Evolutionary conservation across 2,797 vertebrate species (phyloP), one percentile per base, ranked within the genome.

Genomic region (Anniella stebbinsi): DNA sequence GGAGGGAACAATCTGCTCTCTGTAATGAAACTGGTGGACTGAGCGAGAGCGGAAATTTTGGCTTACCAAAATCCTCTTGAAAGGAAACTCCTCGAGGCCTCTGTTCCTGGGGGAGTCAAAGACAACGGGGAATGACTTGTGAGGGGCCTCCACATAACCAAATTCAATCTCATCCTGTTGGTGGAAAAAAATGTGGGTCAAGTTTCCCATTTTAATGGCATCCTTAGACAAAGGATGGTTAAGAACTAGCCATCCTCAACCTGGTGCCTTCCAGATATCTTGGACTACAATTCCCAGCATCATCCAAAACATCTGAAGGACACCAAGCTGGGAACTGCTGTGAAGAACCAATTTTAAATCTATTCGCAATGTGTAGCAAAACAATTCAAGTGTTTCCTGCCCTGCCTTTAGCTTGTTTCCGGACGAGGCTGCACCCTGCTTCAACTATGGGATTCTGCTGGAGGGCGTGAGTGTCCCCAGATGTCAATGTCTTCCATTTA

Each of bases 141-240:
- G 98, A 0, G 99, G 99, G 0, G 99, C 97, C 72, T 99, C 98
- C 21, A 98, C 98, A 12, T 99, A 99, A 80, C 99, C 99, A 0
- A 99, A 98, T 96, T 99, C 99, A 92, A 99, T 94, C 94, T 99
- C 99, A 6, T 99, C 99, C 99, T 99, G 93, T 2, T 30, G 41
- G 17, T 21, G 77, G 0, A 81, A 0, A 4, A 88, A 0, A 8
- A 12, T n/a, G 45, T 45, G 76, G 25, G 81, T 0, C 5, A 87
- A 0, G 9, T 60, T 0, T 11, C 21, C 77, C 28, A 8, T 25
- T 10, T 13, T 15, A 36, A 2, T 28, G 15, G 25, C 36, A 10
- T 18, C 8, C n/a, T 45, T 41, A 8, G n/a, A 10, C 9, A 72
- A 25, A 28, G 84, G 25, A 4, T 21, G 66, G 38, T 41, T 18